Evolutionary conservation across 2,797 vertebrate species (phyloP).

Genomic region (Aldrovandia affinis): DNA sequence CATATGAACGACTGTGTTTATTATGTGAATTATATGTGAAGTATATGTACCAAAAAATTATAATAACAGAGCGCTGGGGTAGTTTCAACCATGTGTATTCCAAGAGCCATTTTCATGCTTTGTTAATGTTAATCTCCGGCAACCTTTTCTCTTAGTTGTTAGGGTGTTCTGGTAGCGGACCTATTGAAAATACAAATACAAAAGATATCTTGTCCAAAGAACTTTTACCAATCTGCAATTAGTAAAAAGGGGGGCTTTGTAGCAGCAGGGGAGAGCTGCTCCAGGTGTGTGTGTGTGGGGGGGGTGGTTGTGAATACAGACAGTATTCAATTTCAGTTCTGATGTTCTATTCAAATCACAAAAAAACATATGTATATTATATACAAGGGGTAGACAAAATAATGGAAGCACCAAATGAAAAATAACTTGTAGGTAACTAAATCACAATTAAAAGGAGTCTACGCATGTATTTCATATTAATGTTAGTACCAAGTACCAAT

Average conservation of each 20-base stretch:
- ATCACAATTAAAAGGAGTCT: no score
- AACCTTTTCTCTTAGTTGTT: background rate
- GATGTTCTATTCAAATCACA: no score
- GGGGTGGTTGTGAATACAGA: background rate
- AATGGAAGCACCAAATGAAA: no score
- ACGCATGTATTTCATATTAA: no score
- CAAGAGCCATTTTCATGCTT: background rate
- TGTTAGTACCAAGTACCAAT: no score
- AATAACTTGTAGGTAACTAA: no score
- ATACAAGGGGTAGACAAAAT: no score
- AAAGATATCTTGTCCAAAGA: constrained; percentile 1
- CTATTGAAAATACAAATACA: constrained; percentile 13
- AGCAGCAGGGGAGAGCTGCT: background rate
- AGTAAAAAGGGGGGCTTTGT: background rate
- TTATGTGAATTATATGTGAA: background rate
- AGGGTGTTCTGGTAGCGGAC: constrained; percentile 9
- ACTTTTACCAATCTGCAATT: constrained; percentile 14
- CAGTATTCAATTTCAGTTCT: background rate
- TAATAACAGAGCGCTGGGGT: background rate
- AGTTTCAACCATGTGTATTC: background rate
- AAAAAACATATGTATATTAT: no score
- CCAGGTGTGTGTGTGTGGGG: background rate
- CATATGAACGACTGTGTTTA: background rate
- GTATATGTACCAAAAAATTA: background rate
- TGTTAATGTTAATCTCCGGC: background rate